phyloP scores from a whole-genome alignment of 2,113 vertebrate genomes.

The Hippocampus mohnikei region DNA sequence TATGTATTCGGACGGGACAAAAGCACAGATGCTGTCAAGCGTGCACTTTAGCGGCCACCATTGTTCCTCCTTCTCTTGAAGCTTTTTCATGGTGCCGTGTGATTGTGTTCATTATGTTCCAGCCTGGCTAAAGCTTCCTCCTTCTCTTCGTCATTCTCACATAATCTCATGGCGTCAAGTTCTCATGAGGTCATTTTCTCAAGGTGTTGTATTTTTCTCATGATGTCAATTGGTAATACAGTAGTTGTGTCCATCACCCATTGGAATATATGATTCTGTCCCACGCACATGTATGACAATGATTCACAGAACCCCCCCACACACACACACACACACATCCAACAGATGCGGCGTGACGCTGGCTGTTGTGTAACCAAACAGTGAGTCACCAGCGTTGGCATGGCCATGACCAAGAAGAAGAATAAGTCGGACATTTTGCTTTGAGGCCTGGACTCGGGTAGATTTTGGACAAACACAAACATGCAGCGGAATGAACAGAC shows the following conservation, averaged over 20 bases:
- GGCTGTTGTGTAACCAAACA: slow-evolving; percentile 62
- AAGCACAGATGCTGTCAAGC: too few species aligned
- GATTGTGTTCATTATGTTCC: too few species aligned
- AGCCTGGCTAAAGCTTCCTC: too few species aligned
- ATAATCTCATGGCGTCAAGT: background rate
- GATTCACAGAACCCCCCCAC: slow-evolving; percentile 13
- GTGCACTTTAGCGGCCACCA: background rate
- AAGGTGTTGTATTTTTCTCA: background rate
- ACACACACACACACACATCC: background rate
- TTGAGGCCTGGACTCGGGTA: slow-evolving; percentile 31
- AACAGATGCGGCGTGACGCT: slow-evolving; percentile 46
- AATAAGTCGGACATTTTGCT: slow-evolving; percentile 43
- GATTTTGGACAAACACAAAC: slow-evolving; percentile 26
- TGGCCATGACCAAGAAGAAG: slow-evolving; percentile 36
- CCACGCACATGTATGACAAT: slow-evolving; percentile 29
- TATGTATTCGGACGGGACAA: too few species aligned
- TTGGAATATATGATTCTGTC: slow-evolving; percentile 19
- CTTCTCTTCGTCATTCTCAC: background rate
- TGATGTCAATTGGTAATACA: background rate
- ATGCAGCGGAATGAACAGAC: slow-evolving; percentile 23
- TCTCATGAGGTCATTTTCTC: background rate
- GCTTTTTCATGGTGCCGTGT: too few species aligned
- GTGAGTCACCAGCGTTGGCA: slow-evolving; percentile 58
- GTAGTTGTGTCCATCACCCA: background rate
- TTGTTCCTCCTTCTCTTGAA: background rate